Base-by-base conservation (phyloP, 2,113 vertebrate species). In the Baryphthengus martii region DNA sequence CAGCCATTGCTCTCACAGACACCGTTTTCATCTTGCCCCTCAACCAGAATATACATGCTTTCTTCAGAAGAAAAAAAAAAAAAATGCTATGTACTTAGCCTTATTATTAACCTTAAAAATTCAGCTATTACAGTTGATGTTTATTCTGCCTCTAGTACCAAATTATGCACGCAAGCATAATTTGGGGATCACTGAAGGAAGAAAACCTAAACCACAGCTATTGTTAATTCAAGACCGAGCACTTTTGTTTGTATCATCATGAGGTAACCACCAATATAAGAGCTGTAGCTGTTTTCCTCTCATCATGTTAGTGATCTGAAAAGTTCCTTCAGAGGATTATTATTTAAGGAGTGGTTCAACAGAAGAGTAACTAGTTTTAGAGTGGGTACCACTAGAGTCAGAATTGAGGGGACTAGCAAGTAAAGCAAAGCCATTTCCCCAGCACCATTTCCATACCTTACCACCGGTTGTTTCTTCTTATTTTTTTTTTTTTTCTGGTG, bases 61-160 rank as follows among this genome's bases (percentile, higher is more conserved):
- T 82, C 68, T 86, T 77, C 76, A 47, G 37, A 86, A 65, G 52
- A 90, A 89, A 85, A 90, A 42, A 83, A 90, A 89, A 85, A 90
- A 42, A 83, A 84, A 87, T 78, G 66, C 58, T 82, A 61, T 11
- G n/a, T 72, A 92, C 70, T 92, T 94, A 89, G 53, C 80, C 62
- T 87, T 85, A 68, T n/a, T 61, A 78, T 84, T 89, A 94, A 89
- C 93, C 90, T 96, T 93, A 72, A 90, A 93, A 90, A 84, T 63
- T 19, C 83, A 73, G 88, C 86, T 82, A 50, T 87, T 92, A 92
- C 28, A 75, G 66, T 19, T 61, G 61, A 73, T 87, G 90, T 61
- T 90, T 95, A 50, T 85, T 90, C 86, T 93, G 88, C 88, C 80
- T 76, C 90, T 82, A 86, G 93, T 45, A 93, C 35, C 61, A 62